Evolutionary conservation across 2,797 vertebrate genomes (phyloP).

Genomic region (Nannoperca australis): DNA sequence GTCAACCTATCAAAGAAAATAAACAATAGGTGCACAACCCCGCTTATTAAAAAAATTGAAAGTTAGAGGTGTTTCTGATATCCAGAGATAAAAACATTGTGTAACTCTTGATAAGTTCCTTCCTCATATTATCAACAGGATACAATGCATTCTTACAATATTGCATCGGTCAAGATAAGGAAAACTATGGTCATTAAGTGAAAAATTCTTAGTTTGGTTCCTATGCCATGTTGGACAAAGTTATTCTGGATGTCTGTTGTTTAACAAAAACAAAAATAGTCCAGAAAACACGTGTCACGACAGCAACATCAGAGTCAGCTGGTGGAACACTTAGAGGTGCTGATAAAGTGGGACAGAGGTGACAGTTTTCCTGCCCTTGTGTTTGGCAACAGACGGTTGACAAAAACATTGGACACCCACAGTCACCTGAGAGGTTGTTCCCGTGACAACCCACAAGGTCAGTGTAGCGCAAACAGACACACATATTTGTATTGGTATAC

Average conservation of each 20-base stretch:
- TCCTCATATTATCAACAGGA: conserved; percentile 65
- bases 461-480: conserved; percentile 28
- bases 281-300: background rate
- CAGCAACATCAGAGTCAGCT: conserved; percentile 37
- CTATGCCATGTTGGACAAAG: background rate
- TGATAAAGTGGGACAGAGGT: conserved; percentile 81
- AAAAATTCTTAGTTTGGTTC: background rate
- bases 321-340: conserved; percentile 3
- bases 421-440: conserved; percentile 69
- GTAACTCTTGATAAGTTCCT: conserved; percentile 47
- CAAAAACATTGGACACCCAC: conserved; percentile 49
- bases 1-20: conserved; percentile 2
- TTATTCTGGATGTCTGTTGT: background rate
- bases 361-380: conserved; percentile 78
- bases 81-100: conserved; percentile 16
- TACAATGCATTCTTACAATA: background rate
- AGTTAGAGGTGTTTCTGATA: conserved; percentile 23
- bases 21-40: conserved; percentile 50
- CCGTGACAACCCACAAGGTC: conserved; percentile 66
- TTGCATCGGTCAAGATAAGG: background rate
- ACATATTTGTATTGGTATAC: conserved; percentile 4
- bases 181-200: background rate
- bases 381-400: conserved; percentile 66
- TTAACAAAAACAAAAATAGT: background rate
- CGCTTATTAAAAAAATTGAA: conserved; percentile 20